Base-by-base conservation (phyloP, 1,140 invertebrate genomes). In the Drosophila kohkoa region DNA sequence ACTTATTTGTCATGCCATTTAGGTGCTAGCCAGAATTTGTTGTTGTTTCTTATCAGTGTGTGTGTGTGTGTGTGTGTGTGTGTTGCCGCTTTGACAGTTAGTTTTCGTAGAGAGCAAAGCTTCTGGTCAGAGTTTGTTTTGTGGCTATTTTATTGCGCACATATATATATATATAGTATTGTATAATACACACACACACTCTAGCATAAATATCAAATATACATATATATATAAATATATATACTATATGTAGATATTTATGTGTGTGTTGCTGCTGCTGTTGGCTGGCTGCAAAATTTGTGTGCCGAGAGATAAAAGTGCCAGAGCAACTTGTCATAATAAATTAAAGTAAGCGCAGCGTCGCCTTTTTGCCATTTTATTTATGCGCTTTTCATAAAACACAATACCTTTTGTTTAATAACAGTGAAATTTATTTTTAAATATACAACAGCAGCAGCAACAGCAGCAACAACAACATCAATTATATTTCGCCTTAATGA, bases 321-420 rank as follows among this genome's bases (percentile, higher is more conserved):
- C 71, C 88, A 90, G 82, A 78, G 88, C 82, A 90, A 90, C 88
- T 90, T 90, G 88, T 90, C 88, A 90, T 90, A 90, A 90, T 90
- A 90, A 90, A 90, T 90, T 55, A 57, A 63, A 71, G 77, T 71
- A 83, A 74, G 54, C 48, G 69, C 81, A 77, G 82, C 69, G 66
- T 72, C 75, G 85, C 83, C 75, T 88, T 88, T 87, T 88, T 81
- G 69, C 68, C 71, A 65, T 80, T 89, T 89, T 90, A 85, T 89
- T 89, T 90, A 87, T 88, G 72, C 82, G 79, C 76, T 90, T 90
- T 90, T 81, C 87, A 90, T 81, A 89, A 89, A 89, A 85, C 85
- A 87, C 85, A 89, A 90, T 90, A 85, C 81, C 81, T 85, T 89
- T 89, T 89, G 86, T 89, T 89, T 90, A 89, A 89, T 85, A 89